phyloP scores from a whole-genome alignment of 1,140 invertebrate species.

The Ceratosolen solmsi region DNA sequence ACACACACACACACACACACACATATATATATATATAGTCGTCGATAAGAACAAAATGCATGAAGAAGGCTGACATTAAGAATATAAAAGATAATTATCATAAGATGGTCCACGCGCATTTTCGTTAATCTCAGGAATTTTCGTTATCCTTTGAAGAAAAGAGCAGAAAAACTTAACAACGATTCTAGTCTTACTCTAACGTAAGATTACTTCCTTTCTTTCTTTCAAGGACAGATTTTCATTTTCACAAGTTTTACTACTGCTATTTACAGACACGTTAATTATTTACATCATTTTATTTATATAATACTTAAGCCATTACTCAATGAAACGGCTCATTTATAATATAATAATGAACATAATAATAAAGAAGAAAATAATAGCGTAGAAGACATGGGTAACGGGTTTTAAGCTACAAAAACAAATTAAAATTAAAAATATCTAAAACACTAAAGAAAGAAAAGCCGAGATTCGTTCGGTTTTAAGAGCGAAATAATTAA shows the following conservation, averaged over 20 bases:
- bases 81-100: slow-evolving; percentile 2
- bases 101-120: slow-evolving; percentile 23
- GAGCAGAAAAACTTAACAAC: slow-evolving; percentile 46
- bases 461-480: slow-evolving; percentile 45
- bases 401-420: background rate
- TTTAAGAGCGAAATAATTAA: slow-evolving; percentile 47
- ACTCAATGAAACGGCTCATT: background rate
- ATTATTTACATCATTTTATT: slow-evolving; percentile 46
- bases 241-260: slow-evolving; percentile 19
- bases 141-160: slow-evolving; percentile 13
- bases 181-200: slow-evolving; percentile 5
- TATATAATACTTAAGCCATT: slow-evolving; percentile 41
- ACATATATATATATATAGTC: background rate
- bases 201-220: slow-evolving; percentile 18
- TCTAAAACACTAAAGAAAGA: slow-evolving; percentile 21
- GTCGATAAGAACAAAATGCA: background rate
- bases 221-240: slow-evolving; percentile 36
- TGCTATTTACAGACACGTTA: slow-evolving; percentile 40
- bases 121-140: background rate
- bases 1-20: background rate
- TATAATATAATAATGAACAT: background rate
- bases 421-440: slow-evolving; percentile 2
- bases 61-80: background rate
- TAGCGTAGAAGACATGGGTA: background rate
- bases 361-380: background rate